Conservation (phyloP, 2,113 vertebrate species). For the Bagarius yarrelli region DNA sequence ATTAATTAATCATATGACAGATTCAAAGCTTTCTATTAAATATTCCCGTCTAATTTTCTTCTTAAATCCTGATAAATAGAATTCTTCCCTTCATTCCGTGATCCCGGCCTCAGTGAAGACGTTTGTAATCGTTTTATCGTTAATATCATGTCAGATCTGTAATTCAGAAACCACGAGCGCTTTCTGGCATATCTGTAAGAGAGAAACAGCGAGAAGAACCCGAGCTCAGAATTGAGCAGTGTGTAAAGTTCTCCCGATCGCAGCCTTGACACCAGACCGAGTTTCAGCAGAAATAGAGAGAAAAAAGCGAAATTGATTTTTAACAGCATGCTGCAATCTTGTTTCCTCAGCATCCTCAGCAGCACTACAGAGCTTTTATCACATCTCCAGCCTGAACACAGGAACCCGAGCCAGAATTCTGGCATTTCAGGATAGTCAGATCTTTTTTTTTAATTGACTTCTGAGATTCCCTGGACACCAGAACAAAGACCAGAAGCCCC, state of each 20-base stretch:
- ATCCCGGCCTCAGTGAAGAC: too few relatives aligned
- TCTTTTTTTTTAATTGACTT: background rate
- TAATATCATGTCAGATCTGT: too few relatives aligned
- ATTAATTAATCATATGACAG: too few relatives aligned
- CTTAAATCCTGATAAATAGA: too few relatives aligned
- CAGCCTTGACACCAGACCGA: background rate
- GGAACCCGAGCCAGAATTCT: background rate
- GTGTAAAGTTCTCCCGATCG: background rate
- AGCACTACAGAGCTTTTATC: constrained; percentile 1
- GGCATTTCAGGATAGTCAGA: too few relatives aligned
- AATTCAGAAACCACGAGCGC: too few relatives aligned
- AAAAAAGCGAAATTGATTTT: constrained; percentile 35
- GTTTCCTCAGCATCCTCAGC: background rate
- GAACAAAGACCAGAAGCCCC: constrained; percentile 7
- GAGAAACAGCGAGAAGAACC: background rate
- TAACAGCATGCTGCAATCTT: constrained; percentile 29
- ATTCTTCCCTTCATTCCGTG: too few relatives aligned
- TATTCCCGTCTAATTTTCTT: too few relatives aligned
- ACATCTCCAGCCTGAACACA: background rate
- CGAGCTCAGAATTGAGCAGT: background rate
- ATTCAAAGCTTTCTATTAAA: too few relatives aligned
- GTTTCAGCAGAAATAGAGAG: constrained; percentile 13
- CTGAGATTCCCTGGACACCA: background rate
- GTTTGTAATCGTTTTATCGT: too few relatives aligned
- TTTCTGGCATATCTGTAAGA: too few relatives aligned